phyloP scores from a whole-genome alignment of 1,140 invertebrate species.

The Lasaia peninsularis region DNA sequence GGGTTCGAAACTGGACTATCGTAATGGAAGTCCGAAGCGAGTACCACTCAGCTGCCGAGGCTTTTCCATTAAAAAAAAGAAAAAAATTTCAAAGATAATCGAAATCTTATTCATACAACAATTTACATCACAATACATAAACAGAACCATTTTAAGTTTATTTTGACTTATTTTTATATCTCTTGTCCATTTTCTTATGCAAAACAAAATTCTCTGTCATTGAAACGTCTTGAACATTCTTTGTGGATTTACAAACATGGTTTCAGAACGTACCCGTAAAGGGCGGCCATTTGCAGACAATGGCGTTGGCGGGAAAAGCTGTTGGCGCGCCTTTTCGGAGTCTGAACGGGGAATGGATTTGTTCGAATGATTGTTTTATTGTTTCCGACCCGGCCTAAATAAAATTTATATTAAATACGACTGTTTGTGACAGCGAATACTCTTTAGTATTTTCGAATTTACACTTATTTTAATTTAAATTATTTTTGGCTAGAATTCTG shows the following conservation, averaged over 20 bases:
- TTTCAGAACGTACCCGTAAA: conserved; percentile 59
- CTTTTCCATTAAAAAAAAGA: not conserved
- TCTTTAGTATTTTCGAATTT: not conserved
- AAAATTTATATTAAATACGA: conserved; percentile 16
- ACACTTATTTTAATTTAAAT: too few relatives aligned
- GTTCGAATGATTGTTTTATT: conserved; percentile 52
- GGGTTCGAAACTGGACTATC: too few relatives aligned
- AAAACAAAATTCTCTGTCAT: conserved; percentile 61
- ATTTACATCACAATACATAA: conserved; percentile 13
- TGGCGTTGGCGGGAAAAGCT: conserved; percentile 57
- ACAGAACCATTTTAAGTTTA: conserved; percentile 8
- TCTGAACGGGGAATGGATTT: conserved; percentile 45
- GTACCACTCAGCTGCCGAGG: too few relatives aligned
- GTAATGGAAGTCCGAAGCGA: too few relatives aligned
- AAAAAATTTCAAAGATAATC: not conserved
- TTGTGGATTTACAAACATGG: conserved; percentile 63
- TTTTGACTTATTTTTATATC: conserved; percentile 34
- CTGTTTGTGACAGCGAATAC: conserved; percentile 1
- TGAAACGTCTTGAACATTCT: conserved; percentile 58
- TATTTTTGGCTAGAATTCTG: too few relatives aligned
- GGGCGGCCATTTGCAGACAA: conserved; percentile 71
- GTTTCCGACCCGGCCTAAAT: conserved; percentile 10
- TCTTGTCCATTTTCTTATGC: conserved; percentile 45
- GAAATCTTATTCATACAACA: not conserved
- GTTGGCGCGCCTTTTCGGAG: conserved; percentile 37